Evolutionary conservation across 2,113 vertebrate genomes (phyloP), one percentile per base, ranked within the genome.

Genomic region (Antechinus stuartii): DNA sequence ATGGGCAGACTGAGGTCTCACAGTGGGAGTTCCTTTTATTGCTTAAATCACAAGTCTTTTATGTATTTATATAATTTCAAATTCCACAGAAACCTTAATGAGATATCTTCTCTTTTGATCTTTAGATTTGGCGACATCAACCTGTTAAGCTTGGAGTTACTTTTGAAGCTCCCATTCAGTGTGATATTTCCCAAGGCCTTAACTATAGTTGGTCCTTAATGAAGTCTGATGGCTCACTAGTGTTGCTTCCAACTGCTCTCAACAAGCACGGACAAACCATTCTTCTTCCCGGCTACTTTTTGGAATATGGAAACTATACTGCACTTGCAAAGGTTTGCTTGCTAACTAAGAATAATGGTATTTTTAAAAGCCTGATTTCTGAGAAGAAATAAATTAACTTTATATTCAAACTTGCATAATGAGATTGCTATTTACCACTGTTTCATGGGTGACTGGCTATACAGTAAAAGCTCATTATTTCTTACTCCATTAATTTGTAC

Each of bases 271-370:
- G 93, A 68, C 99, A 99, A 96, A 98, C 92, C 46, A 91, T 99
- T 10, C 7, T 91, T 8, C 95, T 99, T 54, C 99, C 99, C 0
- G 92, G 97, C 90, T 97, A 98, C 93, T 55, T 98, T 19, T 97
- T 99, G 96, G 97, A 98, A 54, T 98, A 98, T 46, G 99, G 98
- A 90, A 98, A 97, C 56, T 99, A 99, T 95, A 99, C 97, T 0
- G 99, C 98, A 0, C 89, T 97, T 68, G 98, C 99, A 53, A 99
- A 97, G 98, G 99, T 99, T 94, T 94, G 96, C 76, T 76, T 25
- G 0, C 42, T 16, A 2, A 24, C 25, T 7, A 26, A 50, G 68
- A 84, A 94, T 46, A 25, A 25, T 90, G 35, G 3, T 50, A 27
- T 68, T 93, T 54, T 93, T 55, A 90, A 89, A 46, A 90, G 68